phyloP scores from a whole-genome alignment of 2,888 invertebrate species.

The Mycogona germanica region DNA sequence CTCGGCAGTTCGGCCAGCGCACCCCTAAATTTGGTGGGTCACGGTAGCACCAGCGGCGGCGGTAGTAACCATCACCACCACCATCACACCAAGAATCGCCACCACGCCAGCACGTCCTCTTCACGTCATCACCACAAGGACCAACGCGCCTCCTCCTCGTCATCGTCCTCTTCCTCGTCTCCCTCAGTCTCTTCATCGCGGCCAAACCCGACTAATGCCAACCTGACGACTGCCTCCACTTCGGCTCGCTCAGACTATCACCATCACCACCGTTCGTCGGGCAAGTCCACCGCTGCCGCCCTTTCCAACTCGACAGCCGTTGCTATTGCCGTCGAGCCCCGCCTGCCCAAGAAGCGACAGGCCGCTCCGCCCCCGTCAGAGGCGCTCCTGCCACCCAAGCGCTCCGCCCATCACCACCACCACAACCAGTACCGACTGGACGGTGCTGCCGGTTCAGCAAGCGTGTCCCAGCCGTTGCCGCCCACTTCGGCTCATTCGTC shows the following conservation, averaged over 20 bases:
- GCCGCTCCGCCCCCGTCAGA: not conserved
- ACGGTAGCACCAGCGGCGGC: too few species aligned
- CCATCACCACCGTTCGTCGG: not conserved
- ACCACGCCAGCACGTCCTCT: too few species aligned
- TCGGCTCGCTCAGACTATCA: slow-evolving; percentile 1
- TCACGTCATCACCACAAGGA: not conserved
- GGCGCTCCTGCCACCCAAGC: not conserved
- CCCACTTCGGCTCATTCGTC: not conserved
- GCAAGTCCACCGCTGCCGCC: too few species aligned
- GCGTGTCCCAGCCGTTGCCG: not conserved
- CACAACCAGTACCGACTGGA: not conserved
- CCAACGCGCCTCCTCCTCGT: slow-evolving; percentile 2
- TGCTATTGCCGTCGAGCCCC: not conserved
- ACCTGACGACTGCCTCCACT: slow-evolving; percentile 2
- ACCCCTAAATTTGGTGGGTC: too few species aligned
- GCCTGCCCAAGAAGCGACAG: slow-evolving; percentile 8
- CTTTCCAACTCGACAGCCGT: too few species aligned
- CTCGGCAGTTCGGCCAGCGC: too few species aligned
- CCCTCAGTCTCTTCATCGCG: slow-evolving; percentile 4
- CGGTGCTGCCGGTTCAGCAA: not conserved
- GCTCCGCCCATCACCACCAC: not conserved
- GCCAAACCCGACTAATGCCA: slow-evolving; percentile 4
- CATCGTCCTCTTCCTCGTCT: not conserved
- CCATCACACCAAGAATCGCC: too few species aligned
- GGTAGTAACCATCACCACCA: too few species aligned